Evolutionary conservation across 2,888 invertebrate species (phyloP).

Genomic region (Macropis europaea): DNA sequence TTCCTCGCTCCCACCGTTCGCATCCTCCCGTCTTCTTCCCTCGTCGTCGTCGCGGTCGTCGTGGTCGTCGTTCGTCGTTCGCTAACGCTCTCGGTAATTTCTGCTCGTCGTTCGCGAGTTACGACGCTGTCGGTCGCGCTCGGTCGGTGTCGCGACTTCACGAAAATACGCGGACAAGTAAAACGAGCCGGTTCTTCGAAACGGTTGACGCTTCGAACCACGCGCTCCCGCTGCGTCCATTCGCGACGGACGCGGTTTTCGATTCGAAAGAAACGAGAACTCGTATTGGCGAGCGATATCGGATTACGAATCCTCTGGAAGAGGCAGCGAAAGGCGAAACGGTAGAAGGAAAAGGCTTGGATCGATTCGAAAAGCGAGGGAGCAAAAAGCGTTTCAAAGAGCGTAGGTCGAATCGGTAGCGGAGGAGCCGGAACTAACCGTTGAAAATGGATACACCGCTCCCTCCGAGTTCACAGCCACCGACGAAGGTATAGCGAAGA

Average conservation of each 20-base stretch:
- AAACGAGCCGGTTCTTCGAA: not conserved
- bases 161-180: not conserved
- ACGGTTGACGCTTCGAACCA: too few relatives aligned
- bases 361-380: too few relatives aligned
- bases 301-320: too few relatives aligned
- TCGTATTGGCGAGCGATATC: too few relatives aligned
- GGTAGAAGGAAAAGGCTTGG: too few relatives aligned
- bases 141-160: not conserved
- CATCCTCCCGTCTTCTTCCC: not conserved
- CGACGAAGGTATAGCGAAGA: slow-evolving; percentile 74
- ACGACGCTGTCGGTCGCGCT: not conserved
- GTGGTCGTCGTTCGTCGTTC: not conserved
- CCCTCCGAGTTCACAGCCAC: slow-evolving; percentile 64
- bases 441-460: slow-evolving; percentile 67
- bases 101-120: not conserved
- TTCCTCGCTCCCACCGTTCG: not conserved
- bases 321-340: too few relatives aligned
- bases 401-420: not conserved
- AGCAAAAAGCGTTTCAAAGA: too few relatives aligned
- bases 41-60: not conserved
- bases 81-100: not conserved
- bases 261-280: not conserved
- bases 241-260: too few relatives aligned
- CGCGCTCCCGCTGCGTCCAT: too few relatives aligned
- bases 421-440: slow-evolving; percentile 52